A percentile compares a stretch with the other conserved stretches of the same genome.
Evolutionary conservation across 2,113 vertebrate genomes (phyloP).

Genomic region (Sylvietta virens): DNA sequence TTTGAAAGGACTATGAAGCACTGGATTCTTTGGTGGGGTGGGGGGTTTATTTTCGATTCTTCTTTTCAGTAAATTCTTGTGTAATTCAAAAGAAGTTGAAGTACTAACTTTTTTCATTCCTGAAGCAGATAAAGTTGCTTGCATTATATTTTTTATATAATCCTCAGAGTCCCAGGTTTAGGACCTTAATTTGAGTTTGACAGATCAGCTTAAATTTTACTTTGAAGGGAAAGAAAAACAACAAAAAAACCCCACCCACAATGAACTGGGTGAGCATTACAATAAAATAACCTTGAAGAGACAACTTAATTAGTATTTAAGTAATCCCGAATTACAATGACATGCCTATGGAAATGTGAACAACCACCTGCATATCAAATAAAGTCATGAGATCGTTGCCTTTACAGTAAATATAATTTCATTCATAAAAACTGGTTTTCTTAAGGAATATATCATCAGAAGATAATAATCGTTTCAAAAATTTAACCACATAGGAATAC

Average conservation of each 20-base stretch:
- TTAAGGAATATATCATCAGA: slow-evolving; percentile 14
- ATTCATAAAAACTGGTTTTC: slow-evolving; percentile 6
- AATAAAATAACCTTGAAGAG: slow-evolving; percentile 65
- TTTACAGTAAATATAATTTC: slow-evolving; percentile 38
- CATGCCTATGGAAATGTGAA: slow-evolving; percentile 56
- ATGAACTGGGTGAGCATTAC: neutral
- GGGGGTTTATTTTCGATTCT: neutral
- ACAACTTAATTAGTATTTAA: slow-evolving; percentile 70
- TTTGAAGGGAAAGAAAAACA: neutral
- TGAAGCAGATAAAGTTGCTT: slow-evolving; percentile 8
- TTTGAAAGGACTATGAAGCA: neutral
- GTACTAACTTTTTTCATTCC: neutral
- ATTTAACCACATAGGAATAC: neutral
- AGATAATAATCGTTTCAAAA: slow-evolving; percentile 11
- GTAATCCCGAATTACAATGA: slow-evolving; percentile 58
- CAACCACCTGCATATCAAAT: slow-evolving; percentile 51
- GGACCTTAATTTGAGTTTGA: slow-evolving; percentile 37
- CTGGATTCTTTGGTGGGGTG: neutral
- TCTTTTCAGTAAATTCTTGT: neutral
- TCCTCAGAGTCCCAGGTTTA: neutral
- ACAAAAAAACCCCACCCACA: no score
- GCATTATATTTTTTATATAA: neutral
- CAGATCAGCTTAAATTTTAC: slow-evolving; percentile 34
- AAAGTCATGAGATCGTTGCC: slow-evolving; percentile 33
- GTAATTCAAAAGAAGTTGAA: neutral